Percentiles rank a stretch among this genome's conserved stretches.
Evolutionary conservation across 2,797 vertebrate species (phyloP).

Genomic region (Pagetopsis macropterus): DNA sequence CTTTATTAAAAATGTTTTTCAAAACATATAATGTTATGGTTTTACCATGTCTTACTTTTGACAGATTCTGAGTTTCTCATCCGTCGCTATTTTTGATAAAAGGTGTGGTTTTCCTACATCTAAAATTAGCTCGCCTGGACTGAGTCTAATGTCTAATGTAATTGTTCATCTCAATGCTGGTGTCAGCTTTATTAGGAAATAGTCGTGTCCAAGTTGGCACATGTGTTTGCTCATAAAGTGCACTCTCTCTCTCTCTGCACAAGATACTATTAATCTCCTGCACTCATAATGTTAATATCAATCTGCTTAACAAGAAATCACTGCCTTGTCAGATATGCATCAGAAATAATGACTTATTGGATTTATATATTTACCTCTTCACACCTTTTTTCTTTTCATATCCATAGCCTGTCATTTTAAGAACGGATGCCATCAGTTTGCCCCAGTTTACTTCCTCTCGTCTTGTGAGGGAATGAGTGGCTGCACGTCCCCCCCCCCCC

Average conservation of each 20-base stretch:
- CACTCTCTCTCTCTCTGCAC: too few relatives aligned
- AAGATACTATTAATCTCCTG: too few relatives aligned
- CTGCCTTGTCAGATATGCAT: not conserved
- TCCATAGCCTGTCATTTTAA: not conserved
- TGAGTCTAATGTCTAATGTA: not conserved
- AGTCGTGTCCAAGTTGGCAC: constrained; percentile 28
- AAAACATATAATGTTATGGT: not conserved
- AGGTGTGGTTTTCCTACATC: not conserved
- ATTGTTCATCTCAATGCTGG: not conserved
- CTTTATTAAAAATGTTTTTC: not conserved
- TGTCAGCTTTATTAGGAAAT: constrained; percentile 11
- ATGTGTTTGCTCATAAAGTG: constrained; percentile 21
- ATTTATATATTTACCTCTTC: not conserved
- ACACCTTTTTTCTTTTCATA: not conserved
- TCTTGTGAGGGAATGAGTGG: constrained; percentile 17
- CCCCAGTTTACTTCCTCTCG: constrained; percentile 2
- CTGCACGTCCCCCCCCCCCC: not conserved
- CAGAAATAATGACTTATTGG: not conserved
- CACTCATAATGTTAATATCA: not conserved
- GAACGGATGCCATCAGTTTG: constrained; percentile 3
- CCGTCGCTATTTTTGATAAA: not conserved
- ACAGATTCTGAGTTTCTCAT: rapidly evolving
- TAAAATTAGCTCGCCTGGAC: not conserved
- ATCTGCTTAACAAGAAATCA: not conserved
- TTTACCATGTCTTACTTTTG: not conserved